Evolutionary conservation across 2,797 vertebrate species (phyloP).

Genomic region (Sebastolobus altivelis): DNA sequence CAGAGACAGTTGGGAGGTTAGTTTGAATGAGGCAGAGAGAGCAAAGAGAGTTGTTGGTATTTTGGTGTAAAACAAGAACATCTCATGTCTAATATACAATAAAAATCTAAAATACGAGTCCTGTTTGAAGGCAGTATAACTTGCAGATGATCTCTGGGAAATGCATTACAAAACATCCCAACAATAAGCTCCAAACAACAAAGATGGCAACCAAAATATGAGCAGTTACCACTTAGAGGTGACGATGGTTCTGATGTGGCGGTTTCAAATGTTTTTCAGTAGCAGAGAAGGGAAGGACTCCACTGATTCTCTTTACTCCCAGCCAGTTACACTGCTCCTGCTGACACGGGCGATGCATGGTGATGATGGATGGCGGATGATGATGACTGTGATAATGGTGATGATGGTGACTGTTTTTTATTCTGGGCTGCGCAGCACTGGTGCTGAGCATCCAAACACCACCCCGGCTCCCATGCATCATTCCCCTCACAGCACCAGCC

Average conservation of each 20-base stretch:
- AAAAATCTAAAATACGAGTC: not conserved
- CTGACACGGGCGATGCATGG: constrained; percentile 47
- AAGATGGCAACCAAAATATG: not conserved
- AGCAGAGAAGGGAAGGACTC: constrained; percentile 13
- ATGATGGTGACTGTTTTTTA: constrained; percentile 40
- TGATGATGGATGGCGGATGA: constrained; percentile 60
- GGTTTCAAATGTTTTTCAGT: constrained; percentile 9
- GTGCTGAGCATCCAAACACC: constrained; percentile 37
- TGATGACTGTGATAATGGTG: constrained; percentile 59
- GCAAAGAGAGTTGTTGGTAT: not conserved
- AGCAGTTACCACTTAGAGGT: not conserved
- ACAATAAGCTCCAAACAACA: not conserved
- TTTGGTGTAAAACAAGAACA: not conserved
- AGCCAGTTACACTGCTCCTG: constrained; percentile 12
- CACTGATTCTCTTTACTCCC: constrained; percentile 31
- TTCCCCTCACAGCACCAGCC: constrained; percentile 25
- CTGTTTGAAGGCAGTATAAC: not conserved
- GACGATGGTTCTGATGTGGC: not conserved
- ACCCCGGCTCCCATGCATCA: constrained; percentile 55
- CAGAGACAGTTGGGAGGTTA: not conserved
- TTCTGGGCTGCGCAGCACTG: not conserved
- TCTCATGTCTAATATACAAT: not conserved
- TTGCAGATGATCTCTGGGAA: not conserved
- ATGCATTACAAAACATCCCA: not conserved
- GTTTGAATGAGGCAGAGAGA: not conserved